Conservation (phyloP, 2,797 vertebrate genomes). For the Tamandua tetradactyla region DNA sequence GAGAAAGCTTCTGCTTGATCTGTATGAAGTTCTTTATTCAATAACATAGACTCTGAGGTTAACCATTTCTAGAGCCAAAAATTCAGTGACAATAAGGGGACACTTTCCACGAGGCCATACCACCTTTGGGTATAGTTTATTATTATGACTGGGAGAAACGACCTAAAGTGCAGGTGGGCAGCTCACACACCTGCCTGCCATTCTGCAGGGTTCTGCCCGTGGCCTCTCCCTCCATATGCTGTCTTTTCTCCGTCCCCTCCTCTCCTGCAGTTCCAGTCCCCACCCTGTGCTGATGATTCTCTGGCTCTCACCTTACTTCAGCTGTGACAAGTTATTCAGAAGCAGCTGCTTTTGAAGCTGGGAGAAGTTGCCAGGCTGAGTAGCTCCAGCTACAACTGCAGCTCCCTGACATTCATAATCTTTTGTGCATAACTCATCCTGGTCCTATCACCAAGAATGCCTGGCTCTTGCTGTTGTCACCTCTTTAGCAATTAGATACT, state of each 20-base stretch:
- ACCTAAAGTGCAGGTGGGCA: rapidly evolving
- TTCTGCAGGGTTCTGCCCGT: neutral
- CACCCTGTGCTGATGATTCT: neutral
- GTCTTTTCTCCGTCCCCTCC: neutral
- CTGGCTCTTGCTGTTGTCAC: neutral
- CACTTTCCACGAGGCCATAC: neutral
- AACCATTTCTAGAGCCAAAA: neutral
- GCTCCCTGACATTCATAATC: rapidly evolving
- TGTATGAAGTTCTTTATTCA: neutral
- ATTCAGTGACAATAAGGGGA: neutral
- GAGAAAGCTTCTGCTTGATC: no score
- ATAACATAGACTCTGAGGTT: no score
- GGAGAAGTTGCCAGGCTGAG: neutral
- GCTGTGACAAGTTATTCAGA: neutral
- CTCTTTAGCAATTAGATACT: neutral
- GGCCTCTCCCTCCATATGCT: neutral
- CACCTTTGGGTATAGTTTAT: neutral
- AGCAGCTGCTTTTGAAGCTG: neutral
- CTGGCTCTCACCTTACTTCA: neutral
- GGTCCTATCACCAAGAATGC: rapidly evolving
- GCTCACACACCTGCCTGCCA: rapidly evolving
- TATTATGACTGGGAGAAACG: neutral
- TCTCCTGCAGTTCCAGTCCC: neutral
- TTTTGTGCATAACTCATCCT: rapidly evolving
- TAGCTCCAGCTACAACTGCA: rapidly evolving